A percentile compares a stretch with the other conserved stretches of the same genome.
Evolutionary conservation across 1,140 invertebrate genomes (phyloP).

Genomic region (Panagrolaimus sp.): DNA sequence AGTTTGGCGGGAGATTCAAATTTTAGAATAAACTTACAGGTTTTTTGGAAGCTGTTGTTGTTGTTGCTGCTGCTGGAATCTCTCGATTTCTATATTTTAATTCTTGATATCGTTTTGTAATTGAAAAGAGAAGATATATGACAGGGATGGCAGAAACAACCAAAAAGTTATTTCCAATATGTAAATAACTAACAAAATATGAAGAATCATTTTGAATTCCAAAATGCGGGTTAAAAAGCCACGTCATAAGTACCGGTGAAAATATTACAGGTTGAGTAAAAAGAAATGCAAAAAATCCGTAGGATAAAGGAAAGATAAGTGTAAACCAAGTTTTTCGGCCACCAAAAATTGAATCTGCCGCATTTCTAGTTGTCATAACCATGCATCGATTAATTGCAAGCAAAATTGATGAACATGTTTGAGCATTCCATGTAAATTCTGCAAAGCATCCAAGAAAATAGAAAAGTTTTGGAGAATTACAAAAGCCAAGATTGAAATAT

Average conservation of each 20-base stretch:
- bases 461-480: not conserved
- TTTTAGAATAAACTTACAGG: not conserved
- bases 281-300: not conserved
- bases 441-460: constrained; percentile 6
- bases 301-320: not conserved
- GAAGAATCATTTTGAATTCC: not conserved
- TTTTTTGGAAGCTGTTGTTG: not conserved
- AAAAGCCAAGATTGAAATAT: not conserved
- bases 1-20: not conserved
- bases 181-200: too few species aligned
- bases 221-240: not conserved
- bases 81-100: too few species aligned
- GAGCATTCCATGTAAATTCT: not conserved
- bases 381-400: constrained; percentile 6
- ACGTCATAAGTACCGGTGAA: not conserved
- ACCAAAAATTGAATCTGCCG: not conserved
- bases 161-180: too few species aligned
- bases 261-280: not conserved
- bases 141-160: too few species aligned
- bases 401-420: not conserved
- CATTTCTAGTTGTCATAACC: not conserved
- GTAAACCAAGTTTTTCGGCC: constrained; percentile 6
- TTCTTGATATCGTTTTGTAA: too few species aligned
- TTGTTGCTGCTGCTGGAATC: too few species aligned
- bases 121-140: too few species aligned